Evolutionary conservation across 2,888 invertebrate genomes (phyloP).

Genomic region (Microctonus hyperodae): DNA sequence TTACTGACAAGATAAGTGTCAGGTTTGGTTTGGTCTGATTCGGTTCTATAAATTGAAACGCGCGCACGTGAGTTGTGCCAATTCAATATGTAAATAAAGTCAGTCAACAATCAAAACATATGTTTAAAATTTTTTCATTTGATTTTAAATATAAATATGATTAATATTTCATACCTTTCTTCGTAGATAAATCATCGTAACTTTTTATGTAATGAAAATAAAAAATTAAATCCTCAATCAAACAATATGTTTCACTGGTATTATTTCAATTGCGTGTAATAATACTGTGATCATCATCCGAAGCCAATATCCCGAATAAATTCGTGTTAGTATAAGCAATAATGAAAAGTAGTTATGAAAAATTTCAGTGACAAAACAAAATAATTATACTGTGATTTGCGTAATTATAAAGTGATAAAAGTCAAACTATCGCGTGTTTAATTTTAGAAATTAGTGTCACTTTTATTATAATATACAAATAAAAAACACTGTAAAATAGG

Average conservation of each 20-base stretch:
- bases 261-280: neutral
- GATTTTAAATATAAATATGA: neutral
- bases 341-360: neutral
- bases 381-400: too few relatives aligned
- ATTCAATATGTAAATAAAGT: neutral
- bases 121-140: neutral
- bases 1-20: neutral
- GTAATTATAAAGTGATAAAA: too few relatives aligned
- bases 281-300: slow-evolving; percentile 35
- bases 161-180: slow-evolving; percentile 48
- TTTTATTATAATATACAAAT: neutral
- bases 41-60: neutral
- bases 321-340: too few relatives aligned
- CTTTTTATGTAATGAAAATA: neutral
- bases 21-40: neutral
- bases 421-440: too few relatives aligned
- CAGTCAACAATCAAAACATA: neutral
- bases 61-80: neutral
- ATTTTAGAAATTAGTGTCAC: neutral
- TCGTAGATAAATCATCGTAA: slow-evolving; percentile 50
- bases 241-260: slow-evolving; percentile 8
- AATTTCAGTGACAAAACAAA: neutral
- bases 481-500: neutral
- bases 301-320: neutral
- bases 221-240: slow-evolving; percentile 18